These are phyloP conservation scores for Autographa gamma DNA, from an alignment of 2,888 invertebrate genomes.

Conservation along the genomic window DNA sequence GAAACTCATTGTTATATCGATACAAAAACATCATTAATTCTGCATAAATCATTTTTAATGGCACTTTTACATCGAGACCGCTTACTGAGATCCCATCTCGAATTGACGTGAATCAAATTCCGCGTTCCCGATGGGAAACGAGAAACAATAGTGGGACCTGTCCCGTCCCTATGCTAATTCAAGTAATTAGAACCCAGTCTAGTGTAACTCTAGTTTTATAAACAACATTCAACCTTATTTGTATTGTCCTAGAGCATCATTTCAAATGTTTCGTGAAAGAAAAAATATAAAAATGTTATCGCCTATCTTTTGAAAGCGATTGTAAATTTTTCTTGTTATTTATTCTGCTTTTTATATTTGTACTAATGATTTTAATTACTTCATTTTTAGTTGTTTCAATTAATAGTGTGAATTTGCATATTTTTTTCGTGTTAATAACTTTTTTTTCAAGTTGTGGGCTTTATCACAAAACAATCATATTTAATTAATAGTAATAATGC, in stretches of 20 bases:
- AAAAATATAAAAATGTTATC: slow-evolving; percentile 30
- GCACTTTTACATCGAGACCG: slow-evolving; percentile 16
- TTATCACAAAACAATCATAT: background rate
- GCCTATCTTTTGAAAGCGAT: slow-evolving; percentile 38
- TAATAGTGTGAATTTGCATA: slow-evolving; percentile 2
- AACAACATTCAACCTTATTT: slow-evolving; percentile 29
- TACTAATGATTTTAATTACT: slow-evolving; percentile 26
- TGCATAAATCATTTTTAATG: slow-evolving; percentile 47
- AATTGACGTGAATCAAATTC: slow-evolving; percentile 55
- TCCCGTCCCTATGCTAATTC: slow-evolving; percentile 56
- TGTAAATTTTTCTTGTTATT: slow-evolving; percentile 29
- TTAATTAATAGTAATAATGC: background rate
- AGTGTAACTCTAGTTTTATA: slow-evolving; percentile 34
- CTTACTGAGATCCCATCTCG: slow-evolving; percentile 51
- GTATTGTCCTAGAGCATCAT: slow-evolving; percentile 1
- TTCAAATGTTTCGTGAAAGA: slow-evolving; percentile 6
- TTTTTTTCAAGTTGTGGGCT: background rate
- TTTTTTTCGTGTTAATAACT: background rate
- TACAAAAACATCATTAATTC: slow-evolving; percentile 41
- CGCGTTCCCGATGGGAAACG: slow-evolving; percentile 56
- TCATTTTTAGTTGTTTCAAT: slow-evolving; percentile 11
- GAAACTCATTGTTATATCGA: background rate
- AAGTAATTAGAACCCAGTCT: slow-evolving; percentile 53
- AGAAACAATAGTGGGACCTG: slow-evolving; percentile 60
- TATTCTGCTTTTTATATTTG: slow-evolving; percentile 25